These are phyloP conservation scores for Volucella bombylans DNA, from an alignment of 2,888 invertebrate species.

Conservation along the genomic window DNA sequence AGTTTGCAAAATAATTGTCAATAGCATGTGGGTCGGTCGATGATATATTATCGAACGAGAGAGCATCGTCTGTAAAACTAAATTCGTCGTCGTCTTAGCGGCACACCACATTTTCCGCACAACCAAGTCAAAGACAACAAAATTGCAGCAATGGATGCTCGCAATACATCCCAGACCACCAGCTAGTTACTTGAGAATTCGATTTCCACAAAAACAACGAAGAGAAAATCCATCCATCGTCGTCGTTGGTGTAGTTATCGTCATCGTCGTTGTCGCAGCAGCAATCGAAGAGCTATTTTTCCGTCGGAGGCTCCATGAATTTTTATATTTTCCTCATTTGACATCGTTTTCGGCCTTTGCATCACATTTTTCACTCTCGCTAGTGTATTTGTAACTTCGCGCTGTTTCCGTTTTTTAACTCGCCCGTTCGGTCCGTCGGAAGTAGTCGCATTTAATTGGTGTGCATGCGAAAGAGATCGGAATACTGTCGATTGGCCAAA, in stretches of 20 bases:
- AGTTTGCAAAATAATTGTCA: too few relatives aligned
- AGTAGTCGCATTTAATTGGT: conserved; percentile 2
- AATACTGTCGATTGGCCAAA: too few relatives aligned
- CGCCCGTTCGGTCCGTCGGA: conserved; percentile 3
- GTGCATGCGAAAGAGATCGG: conserved; percentile 17
- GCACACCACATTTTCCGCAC: conserved; percentile 20
- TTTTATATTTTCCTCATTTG: conserved; percentile 31
- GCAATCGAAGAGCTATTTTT: not conserved
- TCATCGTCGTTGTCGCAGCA: too few relatives aligned
- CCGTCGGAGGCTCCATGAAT: conserved; percentile 3
- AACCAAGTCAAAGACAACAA: conserved; percentile 34
- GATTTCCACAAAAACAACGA: conserved; percentile 55
- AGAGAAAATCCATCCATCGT: conserved; percentile 47
- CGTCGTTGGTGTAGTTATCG: too few relatives aligned
- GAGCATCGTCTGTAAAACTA: conserved; percentile 51
- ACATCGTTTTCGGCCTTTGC: too few relatives aligned
- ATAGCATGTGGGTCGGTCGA: too few relatives aligned
- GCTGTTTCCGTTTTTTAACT: conserved; percentile 46
- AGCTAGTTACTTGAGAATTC: conserved; percentile 62
- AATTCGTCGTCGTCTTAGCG: conserved; percentile 16
- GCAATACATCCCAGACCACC: conserved; percentile 34
- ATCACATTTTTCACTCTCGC: too few relatives aligned
- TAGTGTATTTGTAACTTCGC: conserved; percentile 12
- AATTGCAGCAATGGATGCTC: conserved; percentile 66
- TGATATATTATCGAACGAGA: too few relatives aligned